Conservation (phyloP, 2,113 vertebrate species). For the Oenanthe melanoleuca region DNA sequence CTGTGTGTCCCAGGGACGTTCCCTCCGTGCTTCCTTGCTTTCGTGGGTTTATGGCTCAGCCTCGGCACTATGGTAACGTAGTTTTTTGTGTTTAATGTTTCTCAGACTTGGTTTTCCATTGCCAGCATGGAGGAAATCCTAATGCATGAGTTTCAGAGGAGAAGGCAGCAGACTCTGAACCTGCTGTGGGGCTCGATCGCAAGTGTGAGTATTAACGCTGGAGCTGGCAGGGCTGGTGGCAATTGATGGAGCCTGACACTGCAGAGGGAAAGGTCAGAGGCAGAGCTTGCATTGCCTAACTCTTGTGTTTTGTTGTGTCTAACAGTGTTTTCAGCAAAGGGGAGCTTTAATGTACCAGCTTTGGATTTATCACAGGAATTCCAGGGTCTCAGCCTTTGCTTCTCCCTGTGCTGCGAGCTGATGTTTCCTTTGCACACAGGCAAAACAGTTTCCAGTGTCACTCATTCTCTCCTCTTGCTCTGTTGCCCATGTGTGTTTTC, state of each 20-base stretch:
- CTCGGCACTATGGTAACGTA: conserved; percentile 75
- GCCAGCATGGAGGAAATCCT: conserved; percentile 82
- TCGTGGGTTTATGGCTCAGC: conserved; percentile 70
- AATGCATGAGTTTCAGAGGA: conserved; percentile 83
- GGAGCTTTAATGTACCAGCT: conserved; percentile 68
- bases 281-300: conserved; percentile 71
- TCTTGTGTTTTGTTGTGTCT: conserved; percentile 77
- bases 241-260: conserved; percentile 81
- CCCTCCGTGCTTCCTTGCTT: conserved; percentile 39
- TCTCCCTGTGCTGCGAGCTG: conserved; percentile 5
- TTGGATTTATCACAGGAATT: conserved; percentile 67
- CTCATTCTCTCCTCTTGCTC: conserved; percentile 5
- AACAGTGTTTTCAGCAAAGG: conserved; percentile 68
- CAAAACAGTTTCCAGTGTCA: conserved; percentile 17
- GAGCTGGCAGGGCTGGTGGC: conserved; percentile 81
- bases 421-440: conserved; percentile 50
- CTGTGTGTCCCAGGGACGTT: background rate
- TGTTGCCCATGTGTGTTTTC: background rate
- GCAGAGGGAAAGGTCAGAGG: conserved; percentile 80
- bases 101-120: conserved; percentile 85
- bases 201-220: conserved; percentile 82
- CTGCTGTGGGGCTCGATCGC: conserved; percentile 81
- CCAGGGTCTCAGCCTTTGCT: conserved; percentile 61
- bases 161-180: conserved; percentile 80
- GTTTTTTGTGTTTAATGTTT: conserved; percentile 86